These are phyloP conservation scores for Eupithecia centaureata DNA, from an alignment of 2,888 invertebrate species.

Conservation along the genomic window DNA sequence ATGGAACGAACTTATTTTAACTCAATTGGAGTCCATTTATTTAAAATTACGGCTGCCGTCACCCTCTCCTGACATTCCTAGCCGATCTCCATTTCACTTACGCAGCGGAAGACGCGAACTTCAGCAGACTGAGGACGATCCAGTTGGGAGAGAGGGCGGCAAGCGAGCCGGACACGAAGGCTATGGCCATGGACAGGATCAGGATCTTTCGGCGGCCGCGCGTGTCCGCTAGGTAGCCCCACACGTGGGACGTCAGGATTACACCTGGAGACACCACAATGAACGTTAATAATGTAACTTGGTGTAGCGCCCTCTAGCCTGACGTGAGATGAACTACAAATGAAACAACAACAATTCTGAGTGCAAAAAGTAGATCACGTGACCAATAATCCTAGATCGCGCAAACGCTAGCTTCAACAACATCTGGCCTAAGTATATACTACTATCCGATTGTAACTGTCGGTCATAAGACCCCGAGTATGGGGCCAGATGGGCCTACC, in stretches of 20 bases:
- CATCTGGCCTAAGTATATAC: too few relatives aligned
- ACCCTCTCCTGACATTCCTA: not conserved
- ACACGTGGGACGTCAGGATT: constrained; percentile 68
- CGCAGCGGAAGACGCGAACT: constrained; percentile 87
- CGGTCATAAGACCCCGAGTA: too few relatives aligned
- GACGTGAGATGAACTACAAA: too few relatives aligned
- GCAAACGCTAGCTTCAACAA: too few relatives aligned
- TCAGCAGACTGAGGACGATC: constrained; percentile 81
- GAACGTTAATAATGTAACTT: too few relatives aligned
- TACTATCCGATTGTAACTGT: too few relatives aligned
- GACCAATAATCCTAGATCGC: too few relatives aligned
- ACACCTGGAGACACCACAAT: constrained; percentile 67
- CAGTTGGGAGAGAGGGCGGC: constrained; percentile 85
- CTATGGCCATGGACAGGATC: constrained; percentile 65
- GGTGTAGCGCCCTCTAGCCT: too few relatives aligned
- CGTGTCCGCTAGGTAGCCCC: constrained; percentile 76
- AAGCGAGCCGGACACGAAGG: constrained; percentile 76
- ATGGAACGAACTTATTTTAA: too few relatives aligned
- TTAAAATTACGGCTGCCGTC: not conserved
- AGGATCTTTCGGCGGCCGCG: constrained; percentile 65
- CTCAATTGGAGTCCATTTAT: accelerated
- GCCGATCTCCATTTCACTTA: constrained; percentile 50
- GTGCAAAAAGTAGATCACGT: too few relatives aligned
- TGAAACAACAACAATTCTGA: too few relatives aligned
- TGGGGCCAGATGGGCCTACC: too few relatives aligned